Percentiles rank a stretch among this genome's conserved stretches.
phyloP scores from a whole-genome alignment of 2,888 invertebrate genomes.

The Cheilosia urbana region DNA sequence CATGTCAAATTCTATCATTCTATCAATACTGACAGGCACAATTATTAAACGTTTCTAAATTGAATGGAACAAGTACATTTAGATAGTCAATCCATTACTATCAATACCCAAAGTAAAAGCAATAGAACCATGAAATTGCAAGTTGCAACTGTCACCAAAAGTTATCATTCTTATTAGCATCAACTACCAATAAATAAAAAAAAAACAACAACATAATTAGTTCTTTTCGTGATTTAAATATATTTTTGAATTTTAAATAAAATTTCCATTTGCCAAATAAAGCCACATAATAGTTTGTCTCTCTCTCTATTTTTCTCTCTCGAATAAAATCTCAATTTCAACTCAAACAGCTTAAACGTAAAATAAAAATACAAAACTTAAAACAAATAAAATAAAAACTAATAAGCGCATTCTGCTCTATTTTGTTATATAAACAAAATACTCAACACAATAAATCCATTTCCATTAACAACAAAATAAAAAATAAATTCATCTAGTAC shows the following conservation, averaged over 20 bases:
- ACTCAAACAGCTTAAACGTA: constrained; percentile 42
- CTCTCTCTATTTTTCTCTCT: not conserved
- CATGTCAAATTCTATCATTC: too few species aligned
- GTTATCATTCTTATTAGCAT: not conserved
- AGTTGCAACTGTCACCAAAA: too few species aligned
- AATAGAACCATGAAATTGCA: too few species aligned
- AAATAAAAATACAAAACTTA: constrained; percentile 38
- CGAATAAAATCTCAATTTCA: constrained; percentile 21
- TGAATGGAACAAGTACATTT: too few species aligned
- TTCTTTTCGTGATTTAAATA: constrained; percentile 14
- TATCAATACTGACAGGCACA: too few species aligned
- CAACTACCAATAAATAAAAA: not conserved
- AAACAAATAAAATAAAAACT: constrained; percentile 48
- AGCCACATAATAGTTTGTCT: constrained; percentile 48
- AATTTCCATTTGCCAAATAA: constrained; percentile 51
- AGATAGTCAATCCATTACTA: too few species aligned
- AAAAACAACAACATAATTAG: not conserved
- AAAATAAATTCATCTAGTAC: constrained; percentile 64
- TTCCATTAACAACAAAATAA: constrained; percentile 49
- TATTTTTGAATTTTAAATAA: constrained; percentile 50
- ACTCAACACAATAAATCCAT: constrained; percentile 60
- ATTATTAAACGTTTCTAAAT: too few species aligned
- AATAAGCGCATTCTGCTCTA: constrained; percentile 73
- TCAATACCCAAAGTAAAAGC: too few species aligned
- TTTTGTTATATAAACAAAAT: constrained; percentile 19